Evolutionary conservation across 2,888 invertebrate genomes (phyloP), one percentile per base, ranked within the genome.

Genomic region (Volucella inflata): DNA sequence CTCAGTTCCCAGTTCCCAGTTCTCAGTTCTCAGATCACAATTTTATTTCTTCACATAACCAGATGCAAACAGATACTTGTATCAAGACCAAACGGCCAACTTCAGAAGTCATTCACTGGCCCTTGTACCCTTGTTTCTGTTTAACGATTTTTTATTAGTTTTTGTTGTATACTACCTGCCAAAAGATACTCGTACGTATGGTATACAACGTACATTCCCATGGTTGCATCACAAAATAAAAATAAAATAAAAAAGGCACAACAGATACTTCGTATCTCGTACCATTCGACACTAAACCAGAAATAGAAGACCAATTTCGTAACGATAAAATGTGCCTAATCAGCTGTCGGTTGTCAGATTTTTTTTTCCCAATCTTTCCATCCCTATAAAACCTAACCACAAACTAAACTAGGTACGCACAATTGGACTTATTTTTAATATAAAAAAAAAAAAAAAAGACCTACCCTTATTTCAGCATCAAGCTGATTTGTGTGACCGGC

Each of bases 401-500:
- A 30, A 30, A 4, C 30, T 30, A n/a, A n/a, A 30, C 30, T 21
- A 30, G 6, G 40, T 17, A 50, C 42, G 30, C 8, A 21, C 2
- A n/a, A 62, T 10, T 14, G 14, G 21, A 30, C 2, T 46, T 16
- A 46, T 36, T 16, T 30, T 42, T n/a, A 36, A 11, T 14, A 50
- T 6, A 12, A 16, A 48, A 2, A 21, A 9, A 46, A 11, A 38
- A 14, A n/a, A 17, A 30, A 53, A 78, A 75, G 79, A 88, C 93
- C 94, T 93, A 97, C 96, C 94, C 95, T 95, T 90, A 95, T 93
- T 89, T 96, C 96, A 70, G 97, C 97, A 90, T 96, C 96, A 89
- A 95, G 94, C 92, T 97, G 97, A 90, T 95, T 95, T 84, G 94
- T 93, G 91, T 97, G 96, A 1, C 96, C 96, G 92, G 97, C 94